Conservation (phyloP, 2,113 vertebrate genomes). For the Lophochroa leadbeateri region DNA sequence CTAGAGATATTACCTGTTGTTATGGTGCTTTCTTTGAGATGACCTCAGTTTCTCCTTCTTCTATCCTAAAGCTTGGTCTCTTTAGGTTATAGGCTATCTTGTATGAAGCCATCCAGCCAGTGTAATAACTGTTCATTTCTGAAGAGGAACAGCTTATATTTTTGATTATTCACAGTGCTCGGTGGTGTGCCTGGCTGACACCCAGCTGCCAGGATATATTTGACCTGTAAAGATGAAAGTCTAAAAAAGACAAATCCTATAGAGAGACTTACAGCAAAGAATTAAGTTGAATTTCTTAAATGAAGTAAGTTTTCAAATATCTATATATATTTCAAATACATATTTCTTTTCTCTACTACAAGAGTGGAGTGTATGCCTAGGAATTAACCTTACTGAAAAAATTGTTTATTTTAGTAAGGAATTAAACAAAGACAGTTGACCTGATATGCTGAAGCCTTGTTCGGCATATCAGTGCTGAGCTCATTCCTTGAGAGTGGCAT, state of each 20-base stretch:
- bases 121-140: conserved; percentile 37
- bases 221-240: neutral
- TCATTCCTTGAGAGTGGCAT: neutral
- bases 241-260: neutral
- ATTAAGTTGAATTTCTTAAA: neutral
- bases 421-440: neutral
- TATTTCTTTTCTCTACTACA: neutral
- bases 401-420: neutral
- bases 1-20: neutral
- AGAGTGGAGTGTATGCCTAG: neutral
- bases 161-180: neutral
- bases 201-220: neutral
- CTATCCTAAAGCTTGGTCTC: neutral
- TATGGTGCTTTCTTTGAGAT: neutral
- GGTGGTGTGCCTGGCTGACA: neutral
- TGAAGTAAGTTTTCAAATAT: neutral
- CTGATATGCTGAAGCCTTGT: neutral
- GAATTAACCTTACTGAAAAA: neutral
- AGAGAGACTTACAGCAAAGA: neutral
- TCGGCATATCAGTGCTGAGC: neutral
- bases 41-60: neutral
- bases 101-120: neutral
- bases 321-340: neutral
- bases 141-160: neutral
- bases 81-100: neutral